phyloP scores from a whole-genome alignment of 2,797 vertebrate genomes.

The Ceyx erithaca region DNA sequence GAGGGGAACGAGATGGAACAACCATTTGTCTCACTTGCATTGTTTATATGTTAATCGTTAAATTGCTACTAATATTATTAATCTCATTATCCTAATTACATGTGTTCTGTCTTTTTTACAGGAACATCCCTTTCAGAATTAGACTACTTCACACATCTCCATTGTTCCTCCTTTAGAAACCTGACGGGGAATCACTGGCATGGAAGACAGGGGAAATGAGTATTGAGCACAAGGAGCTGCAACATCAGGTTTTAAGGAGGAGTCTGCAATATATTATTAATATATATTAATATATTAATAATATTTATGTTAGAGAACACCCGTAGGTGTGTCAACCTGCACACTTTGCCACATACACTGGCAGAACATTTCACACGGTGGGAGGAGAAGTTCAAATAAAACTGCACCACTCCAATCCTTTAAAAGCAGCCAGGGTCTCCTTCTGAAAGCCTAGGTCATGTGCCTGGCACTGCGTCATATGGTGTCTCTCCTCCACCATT shows the following conservation, averaged over 20 bases:
- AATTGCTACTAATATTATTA: slow-evolving; percentile 49
- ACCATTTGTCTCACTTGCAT: slow-evolving; percentile 37
- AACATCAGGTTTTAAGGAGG: neutral
- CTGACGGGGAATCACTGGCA: slow-evolving; percentile 20
- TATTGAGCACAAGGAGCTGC: neutral
- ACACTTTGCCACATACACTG: neutral
- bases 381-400: slow-evolving; percentile 4
- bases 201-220: neutral
- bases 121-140: slow-evolving; percentile 27
- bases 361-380: neutral
- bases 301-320: no score
- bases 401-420: neutral
- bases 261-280: no score
- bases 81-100: slow-evolving; percentile 54
- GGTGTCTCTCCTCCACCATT: slow-evolving; percentile 66
- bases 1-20: neutral
- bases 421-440: slow-evolving; percentile 46
- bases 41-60: slow-evolving; percentile 37
- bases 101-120: slow-evolving; percentile 23
- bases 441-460: slow-evolving; percentile 52
- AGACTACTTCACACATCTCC: slow-evolving; percentile 4
- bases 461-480: slow-evolving; percentile 45
- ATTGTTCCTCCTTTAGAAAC: slow-evolving; percentile 44
- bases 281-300: no score
- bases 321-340: neutral